phyloP scores from a whole-genome alignment of 2,888 invertebrate genomes.

The Drosophila yooni region DNA sequence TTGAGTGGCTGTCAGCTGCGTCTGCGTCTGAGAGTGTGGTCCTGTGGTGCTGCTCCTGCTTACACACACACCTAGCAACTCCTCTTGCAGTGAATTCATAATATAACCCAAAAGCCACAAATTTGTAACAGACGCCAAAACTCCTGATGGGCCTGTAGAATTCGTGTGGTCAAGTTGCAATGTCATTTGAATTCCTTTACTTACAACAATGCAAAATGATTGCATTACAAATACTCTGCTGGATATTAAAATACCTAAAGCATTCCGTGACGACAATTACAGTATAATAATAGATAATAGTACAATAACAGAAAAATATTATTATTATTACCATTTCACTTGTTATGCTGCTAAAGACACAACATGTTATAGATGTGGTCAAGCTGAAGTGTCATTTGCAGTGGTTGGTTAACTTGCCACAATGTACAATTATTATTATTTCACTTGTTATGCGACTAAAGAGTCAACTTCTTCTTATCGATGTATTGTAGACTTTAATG shows the following conservation, averaged over 20 bases:
- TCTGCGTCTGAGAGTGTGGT: not conserved
- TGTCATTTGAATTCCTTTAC: conserved; percentile 8
- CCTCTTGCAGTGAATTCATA: conserved; percentile 20
- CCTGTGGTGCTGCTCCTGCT: not conserved
- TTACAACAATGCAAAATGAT: not conserved
- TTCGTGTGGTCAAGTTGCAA: conserved; percentile 30
- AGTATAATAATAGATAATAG: too few relatives aligned
- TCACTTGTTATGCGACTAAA: not conserved
- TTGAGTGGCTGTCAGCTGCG: conserved; percentile 51
- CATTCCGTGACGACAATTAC: too few relatives aligned
- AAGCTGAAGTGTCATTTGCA: not conserved
- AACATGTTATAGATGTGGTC: not conserved
- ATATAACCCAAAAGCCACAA: conserved; percentile 32
- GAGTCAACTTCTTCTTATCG: not conserved
- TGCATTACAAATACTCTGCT: not conserved
- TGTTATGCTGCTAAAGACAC: not conserved
- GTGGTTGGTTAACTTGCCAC: not conserved
- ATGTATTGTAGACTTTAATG: not conserved
- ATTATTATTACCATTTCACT: not conserved
- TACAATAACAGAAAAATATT: not conserved
- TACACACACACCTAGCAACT: not conserved
- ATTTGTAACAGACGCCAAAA: conserved; percentile 21
- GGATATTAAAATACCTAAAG: not conserved
- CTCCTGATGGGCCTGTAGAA: not conserved
- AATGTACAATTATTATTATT: not conserved